phyloP scores from a whole-genome alignment of 2,113 vertebrate species.

The Corynorhinus townsendii region DNA sequence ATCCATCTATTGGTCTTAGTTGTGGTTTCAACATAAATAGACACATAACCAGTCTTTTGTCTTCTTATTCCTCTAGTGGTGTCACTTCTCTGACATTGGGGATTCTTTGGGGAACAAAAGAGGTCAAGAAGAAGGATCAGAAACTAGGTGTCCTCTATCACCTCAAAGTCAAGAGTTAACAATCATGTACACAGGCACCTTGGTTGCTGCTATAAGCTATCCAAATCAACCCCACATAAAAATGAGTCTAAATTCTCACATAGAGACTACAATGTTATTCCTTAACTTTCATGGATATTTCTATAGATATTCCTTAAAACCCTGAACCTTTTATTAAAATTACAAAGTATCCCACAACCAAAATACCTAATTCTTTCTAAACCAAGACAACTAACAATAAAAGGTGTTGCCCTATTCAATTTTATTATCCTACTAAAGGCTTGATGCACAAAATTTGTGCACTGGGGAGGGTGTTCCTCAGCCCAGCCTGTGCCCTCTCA shows the following conservation, averaged over 20 bases:
- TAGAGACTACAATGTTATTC: background rate
- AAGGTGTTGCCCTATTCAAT: background rate
- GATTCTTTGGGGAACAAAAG: background rate
- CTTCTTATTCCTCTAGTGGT: background rate
- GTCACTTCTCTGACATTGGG: background rate
- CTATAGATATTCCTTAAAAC: background rate
- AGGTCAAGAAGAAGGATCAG: background rate
- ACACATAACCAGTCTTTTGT: background rate
- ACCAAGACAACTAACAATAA: background rate
- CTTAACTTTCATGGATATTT: background rate
- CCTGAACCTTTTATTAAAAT: background rate
- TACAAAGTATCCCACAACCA: background rate
- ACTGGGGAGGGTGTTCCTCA: too few relatives aligned
- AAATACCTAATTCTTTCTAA: slow-evolving; percentile 23
- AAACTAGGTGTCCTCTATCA: background rate
- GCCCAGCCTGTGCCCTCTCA: too few relatives aligned
- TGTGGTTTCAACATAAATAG: background rate
- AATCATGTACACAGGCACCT: background rate
- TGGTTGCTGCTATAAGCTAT: background rate
- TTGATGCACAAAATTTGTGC: too few relatives aligned
- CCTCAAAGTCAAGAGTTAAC: background rate
- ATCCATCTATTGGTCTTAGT: background rate
- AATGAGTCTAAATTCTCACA: background rate
- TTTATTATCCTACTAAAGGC: background rate
- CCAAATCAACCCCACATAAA: background rate